Evolutionary conservation across 2,797 vertebrate genomes (phyloP).

Genomic region (Silurus aristotelis): DNA sequence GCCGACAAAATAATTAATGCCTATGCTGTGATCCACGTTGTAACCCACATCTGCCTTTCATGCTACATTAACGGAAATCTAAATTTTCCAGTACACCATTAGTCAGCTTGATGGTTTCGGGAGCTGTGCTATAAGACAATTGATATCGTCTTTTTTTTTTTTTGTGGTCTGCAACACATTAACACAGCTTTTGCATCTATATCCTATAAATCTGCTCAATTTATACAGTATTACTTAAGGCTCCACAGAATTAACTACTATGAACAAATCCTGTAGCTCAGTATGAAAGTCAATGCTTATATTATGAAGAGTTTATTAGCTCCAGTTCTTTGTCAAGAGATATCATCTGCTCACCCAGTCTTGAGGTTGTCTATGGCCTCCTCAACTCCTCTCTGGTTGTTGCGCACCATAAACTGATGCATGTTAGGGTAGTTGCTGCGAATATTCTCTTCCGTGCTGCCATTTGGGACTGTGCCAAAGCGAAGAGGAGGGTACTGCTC

Average conservation of each 20-base stretch:
- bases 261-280: not conserved
- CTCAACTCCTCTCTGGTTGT: slow-evolving; percentile 91
- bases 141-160: slow-evolving; percentile 8
- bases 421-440: slow-evolving; percentile 92
- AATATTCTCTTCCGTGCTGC: slow-evolving; percentile 93
- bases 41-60: slow-evolving; percentile 46
- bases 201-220: not conserved
- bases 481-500: slow-evolving; percentile 90
- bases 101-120: slow-evolving; percentile 30
- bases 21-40: slow-evolving; percentile 40
- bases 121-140: slow-evolving; percentile 8
- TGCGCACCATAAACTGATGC: slow-evolving; percentile 91
- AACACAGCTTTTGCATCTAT: not conserved
- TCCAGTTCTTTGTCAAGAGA: not conserved
- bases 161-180: not conserved
- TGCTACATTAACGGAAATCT: slow-evolving; percentile 38
- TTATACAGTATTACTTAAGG: not conserved
- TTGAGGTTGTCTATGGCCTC: slow-evolving; percentile 93
- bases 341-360: slow-evolving; percentile 78
- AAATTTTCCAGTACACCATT: slow-evolving; percentile 21
- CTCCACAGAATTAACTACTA: not conserved
- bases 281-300: not conserved
- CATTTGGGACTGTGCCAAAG: slow-evolving; percentile 91
- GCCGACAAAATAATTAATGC: slow-evolving; percentile 51
- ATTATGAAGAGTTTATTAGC: not conserved